These are phyloP conservation scores for Sarcophaga variegata DNA, from an alignment of 2,888 invertebrate genomes.

Conservation along the genomic window DNA sequence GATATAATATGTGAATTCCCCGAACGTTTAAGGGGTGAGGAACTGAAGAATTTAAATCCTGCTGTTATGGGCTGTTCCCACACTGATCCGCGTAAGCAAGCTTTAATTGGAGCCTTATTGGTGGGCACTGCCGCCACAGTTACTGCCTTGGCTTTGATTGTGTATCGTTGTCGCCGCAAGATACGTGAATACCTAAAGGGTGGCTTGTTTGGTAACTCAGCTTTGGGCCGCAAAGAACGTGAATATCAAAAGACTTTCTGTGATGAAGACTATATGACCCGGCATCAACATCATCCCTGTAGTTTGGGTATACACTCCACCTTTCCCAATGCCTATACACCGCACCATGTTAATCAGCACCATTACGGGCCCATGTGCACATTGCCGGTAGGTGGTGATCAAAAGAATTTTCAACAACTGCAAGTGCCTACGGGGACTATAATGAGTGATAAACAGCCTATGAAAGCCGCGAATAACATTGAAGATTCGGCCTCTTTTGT, in stretches of 20 bases:
- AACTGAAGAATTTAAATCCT: slow-evolving; percentile 86
- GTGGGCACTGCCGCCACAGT: slow-evolving; percentile 89
- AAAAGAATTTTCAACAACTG: slow-evolving; percentile 80
- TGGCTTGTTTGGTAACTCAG: slow-evolving; percentile 80
- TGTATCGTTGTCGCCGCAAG: slow-evolving; percentile 91
- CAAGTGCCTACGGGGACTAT: slow-evolving; percentile 80
- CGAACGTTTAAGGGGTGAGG: slow-evolving; percentile 87
- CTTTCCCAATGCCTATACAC: slow-evolving; percentile 80
- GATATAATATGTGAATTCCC: slow-evolving; percentile 88
- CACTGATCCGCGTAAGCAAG: slow-evolving; percentile 90
- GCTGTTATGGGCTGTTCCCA: slow-evolving; percentile 92
- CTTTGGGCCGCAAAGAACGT: slow-evolving; percentile 87
- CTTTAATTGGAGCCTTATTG: slow-evolving; percentile 89
- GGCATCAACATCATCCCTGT: slow-evolving; percentile 82
- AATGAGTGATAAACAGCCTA: slow-evolving; percentile 77
- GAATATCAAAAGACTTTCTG: slow-evolving; percentile 95
- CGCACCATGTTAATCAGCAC: slow-evolving; percentile 78
- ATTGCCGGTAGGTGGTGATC: slow-evolving; percentile 90
- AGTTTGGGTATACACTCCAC: slow-evolving; percentile 80
- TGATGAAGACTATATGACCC: slow-evolving; percentile 90
- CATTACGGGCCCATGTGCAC: slow-evolving; percentile 84
- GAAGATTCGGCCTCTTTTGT: slow-evolving; percentile 79
- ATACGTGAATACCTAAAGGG: slow-evolving; percentile 91
- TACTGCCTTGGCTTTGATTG: slow-evolving; percentile 87
- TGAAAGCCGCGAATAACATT: slow-evolving; percentile 64